Conservation (phyloP, 2,797 vertebrate species). For the Lophius americanus region DNA sequence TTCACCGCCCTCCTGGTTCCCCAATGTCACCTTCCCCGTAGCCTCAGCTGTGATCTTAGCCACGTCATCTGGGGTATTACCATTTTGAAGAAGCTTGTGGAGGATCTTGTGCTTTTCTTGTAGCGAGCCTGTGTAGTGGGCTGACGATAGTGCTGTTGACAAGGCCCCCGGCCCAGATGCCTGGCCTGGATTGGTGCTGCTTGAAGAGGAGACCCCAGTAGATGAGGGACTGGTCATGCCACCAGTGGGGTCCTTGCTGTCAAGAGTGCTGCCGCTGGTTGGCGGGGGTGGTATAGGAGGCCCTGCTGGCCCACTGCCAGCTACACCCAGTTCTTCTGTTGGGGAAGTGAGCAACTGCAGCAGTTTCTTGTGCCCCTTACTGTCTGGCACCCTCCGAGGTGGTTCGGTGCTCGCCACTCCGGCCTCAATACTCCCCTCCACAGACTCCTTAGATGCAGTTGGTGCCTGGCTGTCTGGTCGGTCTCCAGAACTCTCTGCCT, state of each 20-base stretch:
- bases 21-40: slow-evolving; percentile 88
- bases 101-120: slow-evolving; percentile 98
- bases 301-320: slow-evolving; percentile 60
- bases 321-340: slow-evolving; percentile 87
- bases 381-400: slow-evolving; percentile 86
- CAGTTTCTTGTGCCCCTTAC: slow-evolving; percentile 94
- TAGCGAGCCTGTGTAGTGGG: slow-evolving; percentile 82
- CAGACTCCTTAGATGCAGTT: slow-evolving; percentile 66
- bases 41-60: slow-evolving; percentile 97
- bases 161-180: slow-evolving; percentile 77
- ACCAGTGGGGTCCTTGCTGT: slow-evolving; percentile 87
- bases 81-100: slow-evolving; percentile 96
- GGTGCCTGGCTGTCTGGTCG: slow-evolving; percentile 85
- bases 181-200: slow-evolving; percentile 44
- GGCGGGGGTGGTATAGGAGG: slow-evolving; percentile 65
- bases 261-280: slow-evolving; percentile 77
- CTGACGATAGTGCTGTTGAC: slow-evolving; percentile 79
- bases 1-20: slow-evolving; percentile 71
- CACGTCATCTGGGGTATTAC: slow-evolving; percentile 96
- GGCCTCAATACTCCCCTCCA: slow-evolving; percentile 78
- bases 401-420: slow-evolving; percentile 79
- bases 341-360: slow-evolving; percentile 94
- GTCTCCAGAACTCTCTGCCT: slow-evolving; percentile 86
- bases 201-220: slow-evolving; percentile 87
- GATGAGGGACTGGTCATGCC: slow-evolving; percentile 93